Evolutionary conservation across 92 coral and sea anemone species (phyloP).

Genomic region (Pocillopora meandrina): DNA sequence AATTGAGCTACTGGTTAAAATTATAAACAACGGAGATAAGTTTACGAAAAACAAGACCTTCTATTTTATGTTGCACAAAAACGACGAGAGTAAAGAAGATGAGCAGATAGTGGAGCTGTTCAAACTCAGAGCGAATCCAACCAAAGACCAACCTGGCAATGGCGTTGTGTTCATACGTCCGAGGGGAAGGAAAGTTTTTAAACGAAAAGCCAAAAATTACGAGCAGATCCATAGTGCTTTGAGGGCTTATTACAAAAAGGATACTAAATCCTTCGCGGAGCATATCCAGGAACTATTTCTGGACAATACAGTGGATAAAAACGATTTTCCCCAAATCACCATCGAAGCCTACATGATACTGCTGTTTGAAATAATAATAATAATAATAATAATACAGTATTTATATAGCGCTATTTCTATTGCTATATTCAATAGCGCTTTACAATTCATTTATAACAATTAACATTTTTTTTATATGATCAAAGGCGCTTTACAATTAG

Average conservation of each 20-base stretch:
- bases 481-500: too few species aligned
- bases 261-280: neutral
- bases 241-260: neutral
- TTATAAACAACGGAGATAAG: neutral
- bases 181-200: neutral
- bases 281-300: neutral
- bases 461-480: too few species aligned
- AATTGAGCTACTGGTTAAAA: neutral
- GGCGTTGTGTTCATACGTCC: constrained; percentile 12
- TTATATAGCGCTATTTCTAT: too few species aligned
- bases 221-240: neutral
- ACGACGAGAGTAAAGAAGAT: neutral
- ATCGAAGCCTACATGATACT: constrained; percentile 18
- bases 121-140: constrained; percentile 10
- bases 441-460: too few species aligned
- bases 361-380: too few species aligned
- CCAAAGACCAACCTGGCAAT: constrained; percentile 24
- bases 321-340: neutral
- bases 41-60: constrained; percentile 8
- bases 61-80: neutral
- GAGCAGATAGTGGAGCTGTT: neutral
- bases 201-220: neutral
- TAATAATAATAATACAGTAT: too few species aligned
- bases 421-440: too few species aligned
- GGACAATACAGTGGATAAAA: neutral